Base-by-base conservation (phyloP, 2,797 vertebrate genomes). In the Amazona ochrocephala region DNA sequence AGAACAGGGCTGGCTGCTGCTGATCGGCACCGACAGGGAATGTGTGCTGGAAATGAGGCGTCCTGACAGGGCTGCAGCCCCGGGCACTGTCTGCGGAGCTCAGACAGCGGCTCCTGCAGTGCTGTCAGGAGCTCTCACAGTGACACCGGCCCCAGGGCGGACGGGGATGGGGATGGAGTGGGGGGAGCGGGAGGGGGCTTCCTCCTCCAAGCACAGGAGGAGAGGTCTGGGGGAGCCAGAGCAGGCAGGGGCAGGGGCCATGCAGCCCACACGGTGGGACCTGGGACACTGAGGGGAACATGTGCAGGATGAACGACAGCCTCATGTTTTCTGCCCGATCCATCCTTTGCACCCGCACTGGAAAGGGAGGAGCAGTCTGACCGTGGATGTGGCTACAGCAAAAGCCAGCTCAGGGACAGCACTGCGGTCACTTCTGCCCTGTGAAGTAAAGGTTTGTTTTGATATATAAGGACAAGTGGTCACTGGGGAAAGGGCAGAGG, bases 61-160 rank as follows among this genome's bases (percentile, higher is more conserved):
- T 70, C 51, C 84, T 92, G 95, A 70, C 88, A 95, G 94, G 1
- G 78, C 78, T 10, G 7, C 26, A 47, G 73, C 87, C 90, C 23
- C 54, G 5, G 74, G 92, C 82, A 0, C 54, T 9, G 80, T 54
- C 77, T 48, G 77, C 20, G 3, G 80, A 83, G 71, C 8, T 0
- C n/a, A 60, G 16, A 5, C 8, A 6, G n/a, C 62, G 44, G 90
- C 86, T 71, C 47, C 1, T 5, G 87, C 54, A 2, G 58, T 0
- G 16, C 86, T 96, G 94, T 94, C 95, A 94, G 89, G 74, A 88
- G 78, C 67, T 53, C 87, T 97, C 27, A 95, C 2, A 3, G 47
- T 92, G 93, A 95, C 5, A 7, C 32, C 2, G 13, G 39, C 62
- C 32, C 17, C 1, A 0, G 51, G 65, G 29, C 9, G 24, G 16